Evolutionary conservation across 2,888 invertebrate genomes (phyloP).

Genomic region (Aricia artaxerxes): DNA sequence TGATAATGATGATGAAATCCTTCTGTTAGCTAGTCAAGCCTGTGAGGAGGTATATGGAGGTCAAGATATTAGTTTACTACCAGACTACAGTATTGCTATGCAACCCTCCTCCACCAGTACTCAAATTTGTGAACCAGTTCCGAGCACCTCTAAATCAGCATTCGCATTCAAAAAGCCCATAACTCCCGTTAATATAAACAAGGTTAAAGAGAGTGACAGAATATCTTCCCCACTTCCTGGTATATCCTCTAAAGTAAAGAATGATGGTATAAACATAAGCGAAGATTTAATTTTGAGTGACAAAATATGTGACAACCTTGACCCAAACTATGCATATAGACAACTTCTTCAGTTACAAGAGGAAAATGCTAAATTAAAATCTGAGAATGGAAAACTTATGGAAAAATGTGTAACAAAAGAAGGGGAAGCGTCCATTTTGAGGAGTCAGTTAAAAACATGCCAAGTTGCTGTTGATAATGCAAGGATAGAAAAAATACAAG

Average conservation of each 20-base stretch:
- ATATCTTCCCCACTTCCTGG: conserved; percentile 69
- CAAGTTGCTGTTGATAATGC: conserved; percentile 69
- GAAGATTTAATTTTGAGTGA: conserved; percentile 62
- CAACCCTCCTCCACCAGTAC: conserved; percentile 68
- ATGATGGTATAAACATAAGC: conserved; percentile 46
- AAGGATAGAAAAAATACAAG: conserved; percentile 65
- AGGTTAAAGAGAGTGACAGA: conserved; percentile 60
- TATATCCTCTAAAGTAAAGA: conserved; percentile 55
- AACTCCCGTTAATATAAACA: conserved; percentile 49
- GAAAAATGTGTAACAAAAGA: conserved; percentile 79
- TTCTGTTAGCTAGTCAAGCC: conserved; percentile 71
- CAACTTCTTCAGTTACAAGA: conserved; percentile 64
- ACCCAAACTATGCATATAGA: conserved; percentile 57
- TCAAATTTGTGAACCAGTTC: conserved; percentile 52
- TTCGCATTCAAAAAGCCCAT: conserved; percentile 66
- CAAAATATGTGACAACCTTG: conserved; percentile 58
- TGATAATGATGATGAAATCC: conserved; percentile 72
- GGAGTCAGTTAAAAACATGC: conserved; percentile 75
- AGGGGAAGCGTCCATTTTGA: conserved; percentile 79
- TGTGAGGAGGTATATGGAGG: conserved; percentile 64
- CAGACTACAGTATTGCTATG: conserved; percentile 67
- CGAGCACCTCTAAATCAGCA: conserved; percentile 57
- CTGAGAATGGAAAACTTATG: conserved; percentile 67
- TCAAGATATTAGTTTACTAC: conserved; percentile 49
- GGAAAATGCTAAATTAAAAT: conserved; percentile 67